These are phyloP conservation scores for Melanchra persicariae DNA, from an alignment of 2,888 invertebrate species.

Conservation along the genomic window DNA sequence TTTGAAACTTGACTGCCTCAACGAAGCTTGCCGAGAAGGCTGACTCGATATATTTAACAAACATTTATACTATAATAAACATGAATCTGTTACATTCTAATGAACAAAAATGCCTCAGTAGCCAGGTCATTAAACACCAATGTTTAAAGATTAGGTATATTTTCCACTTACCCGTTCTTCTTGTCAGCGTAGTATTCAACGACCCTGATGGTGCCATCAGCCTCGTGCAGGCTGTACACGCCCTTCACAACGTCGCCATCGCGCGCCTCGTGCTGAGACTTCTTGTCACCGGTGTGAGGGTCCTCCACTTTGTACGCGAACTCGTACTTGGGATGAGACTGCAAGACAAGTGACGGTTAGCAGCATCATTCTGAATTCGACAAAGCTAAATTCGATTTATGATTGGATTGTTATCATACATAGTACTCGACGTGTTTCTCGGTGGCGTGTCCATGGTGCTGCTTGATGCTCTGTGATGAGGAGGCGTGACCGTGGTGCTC, in stretches of 20 bases:
- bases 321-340: constrained; percentile 84
- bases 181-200: constrained; percentile 76
- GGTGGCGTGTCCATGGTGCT: constrained; percentile 46
- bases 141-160: too few relatives aligned
- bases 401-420: constrained; percentile 45
- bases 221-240: constrained; percentile 84
- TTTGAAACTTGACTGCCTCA: too few relatives aligned
- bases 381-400: background rate
- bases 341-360: constrained; percentile 9
- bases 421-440: constrained; percentile 66
- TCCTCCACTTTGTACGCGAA: constrained; percentile 87
- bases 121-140: too few relatives aligned
- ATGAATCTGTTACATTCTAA: too few relatives aligned
- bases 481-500: constrained; percentile 17
- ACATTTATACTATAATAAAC: too few relatives aligned
- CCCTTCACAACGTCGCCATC: constrained; percentile 91
- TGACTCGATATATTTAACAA: too few relatives aligned
- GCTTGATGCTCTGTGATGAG: constrained; percentile 31
- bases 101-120: too few relatives aligned
- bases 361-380: background rate
- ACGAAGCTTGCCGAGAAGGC: too few relatives aligned
- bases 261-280: constrained; percentile 85
- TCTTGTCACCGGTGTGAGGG: constrained; percentile 87
- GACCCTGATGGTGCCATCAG: constrained; percentile 80
- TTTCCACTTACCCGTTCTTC: constrained; percentile 68